Evolutionary conservation across 2,888 invertebrate species (phyloP), one percentile per base, ranked within the genome.

Genomic region (Homarus gammarus): DNA sequence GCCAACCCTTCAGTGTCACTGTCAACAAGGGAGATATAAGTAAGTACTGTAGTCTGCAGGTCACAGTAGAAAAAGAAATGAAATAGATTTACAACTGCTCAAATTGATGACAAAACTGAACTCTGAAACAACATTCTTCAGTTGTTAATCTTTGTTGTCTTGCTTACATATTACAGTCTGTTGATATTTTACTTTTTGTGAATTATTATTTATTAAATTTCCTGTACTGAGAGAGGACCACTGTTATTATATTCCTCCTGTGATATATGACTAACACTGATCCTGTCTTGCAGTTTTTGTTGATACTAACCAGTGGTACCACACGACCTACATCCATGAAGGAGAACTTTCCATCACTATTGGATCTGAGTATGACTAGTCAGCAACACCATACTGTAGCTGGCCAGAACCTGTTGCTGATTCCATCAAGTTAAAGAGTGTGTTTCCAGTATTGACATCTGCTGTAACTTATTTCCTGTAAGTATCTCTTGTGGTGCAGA

Each of bases 281-380:
- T 91, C 79, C 94, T 92, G 91, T 91, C 87, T 94, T 95, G 92
- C 94, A 96, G 97, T 98, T 90, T 95, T 98, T 89, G 95, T 98
- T 84, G 98, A 98, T 93, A 98, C 98, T 0, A 96, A 98, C 92
- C 95, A 97, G 91, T 98, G 98, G 98, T 98, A 98, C 93, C 98
- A 98, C 94, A 96, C 96, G 83, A 98, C 98, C 61, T 96, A 95
- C 92, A 96, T 98, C 88, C 95, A 96, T 75, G 96, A 96, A 92
- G 96, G 96, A 8, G 96, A 97, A 93, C 96, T 98, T 93, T 97
- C 98, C 92, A 95, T 98, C 72, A 97, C 98, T 22, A 96, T 98
- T 90, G 98, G 98, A 93, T 98, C 98, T 0, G 98, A 98, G 94
- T 98, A 98, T 94, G 98, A 98, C 93, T 97, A 95, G 51, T 10